A percentile compares a stretch with the other conserved stretches of the same genome.
Conservation (phyloP, 2,888 invertebrate species). For the Eupithecia subumbrata region DNA sequence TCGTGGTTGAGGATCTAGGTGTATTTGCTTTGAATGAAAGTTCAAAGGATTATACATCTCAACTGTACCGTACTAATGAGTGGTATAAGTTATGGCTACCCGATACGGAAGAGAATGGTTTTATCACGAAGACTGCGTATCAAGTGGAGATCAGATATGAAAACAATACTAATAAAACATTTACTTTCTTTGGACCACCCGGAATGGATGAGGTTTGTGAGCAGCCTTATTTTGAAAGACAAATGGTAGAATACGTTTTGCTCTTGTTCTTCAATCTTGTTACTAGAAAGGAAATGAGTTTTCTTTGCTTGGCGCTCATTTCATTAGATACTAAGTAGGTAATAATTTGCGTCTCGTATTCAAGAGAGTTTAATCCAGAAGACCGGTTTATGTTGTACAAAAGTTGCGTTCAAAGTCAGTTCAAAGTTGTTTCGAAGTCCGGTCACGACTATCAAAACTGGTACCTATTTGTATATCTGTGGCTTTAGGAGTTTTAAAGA, state of each 20-base stretch:
- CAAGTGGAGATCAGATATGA: slow-evolving; percentile 97
- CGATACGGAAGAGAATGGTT: slow-evolving; percentile 91
- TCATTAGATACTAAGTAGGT: neutral
- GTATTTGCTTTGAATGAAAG: slow-evolving; percentile 91
- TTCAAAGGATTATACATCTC: slow-evolving; percentile 94
- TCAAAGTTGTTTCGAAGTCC: too few relatives aligned
- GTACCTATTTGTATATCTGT: too few relatives aligned
- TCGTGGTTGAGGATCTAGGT: slow-evolving; percentile 93
- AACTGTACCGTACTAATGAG: slow-evolving; percentile 95
- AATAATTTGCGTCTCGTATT: neutral
- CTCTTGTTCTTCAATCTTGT: too few relatives aligned
- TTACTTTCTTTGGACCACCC: slow-evolving; percentile 96
- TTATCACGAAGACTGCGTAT: slow-evolving; percentile 96
- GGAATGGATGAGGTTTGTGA: slow-evolving; percentile 90
- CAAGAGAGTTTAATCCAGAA: neutral
- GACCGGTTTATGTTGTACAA: too few relatives aligned
- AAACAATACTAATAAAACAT: slow-evolving; percentile 97
- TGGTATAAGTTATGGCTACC: slow-evolving; percentile 97
- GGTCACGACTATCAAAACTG: too few relatives aligned
- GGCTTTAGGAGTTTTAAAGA: too few relatives aligned
- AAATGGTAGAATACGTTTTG: neutral
- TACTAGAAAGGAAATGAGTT: neutral
- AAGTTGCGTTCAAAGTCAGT: too few relatives aligned
- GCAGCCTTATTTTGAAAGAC: neutral
- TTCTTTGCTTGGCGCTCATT: neutral